Percentiles rank a stretch among this genome's conserved stretches.
phyloP scores from a whole-genome alignment of 2,888 invertebrate species.

The Scrobipalpa atriplicella region DNA sequence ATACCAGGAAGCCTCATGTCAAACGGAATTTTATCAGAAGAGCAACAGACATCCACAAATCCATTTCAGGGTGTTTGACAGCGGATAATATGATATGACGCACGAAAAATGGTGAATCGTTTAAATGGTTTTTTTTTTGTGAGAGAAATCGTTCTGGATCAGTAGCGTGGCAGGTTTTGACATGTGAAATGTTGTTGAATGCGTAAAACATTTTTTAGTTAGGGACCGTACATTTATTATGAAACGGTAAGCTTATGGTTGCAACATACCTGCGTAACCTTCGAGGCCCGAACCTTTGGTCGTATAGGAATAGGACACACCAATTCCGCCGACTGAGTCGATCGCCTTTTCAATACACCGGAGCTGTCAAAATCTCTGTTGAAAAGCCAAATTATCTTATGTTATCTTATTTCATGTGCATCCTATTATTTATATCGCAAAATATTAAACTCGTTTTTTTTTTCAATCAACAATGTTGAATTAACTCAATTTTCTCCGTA shows the following conservation, averaged over 20 bases:
- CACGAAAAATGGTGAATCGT: slow-evolving; percentile 38
- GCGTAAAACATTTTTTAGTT: not conserved
- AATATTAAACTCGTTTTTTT: no score
- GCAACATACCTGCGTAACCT: no score
- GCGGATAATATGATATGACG: slow-evolving; percentile 59
- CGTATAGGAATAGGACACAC: no score
- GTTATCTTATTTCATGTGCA: no score
- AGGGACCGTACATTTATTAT: not conserved
- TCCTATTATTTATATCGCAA: no score
- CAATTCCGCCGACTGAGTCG: no score
- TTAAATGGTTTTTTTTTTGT: slow-evolving; percentile 19
- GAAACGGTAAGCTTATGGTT: not conserved
- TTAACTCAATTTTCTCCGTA: not conserved
- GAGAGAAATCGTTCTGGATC: slow-evolving; percentile 21
- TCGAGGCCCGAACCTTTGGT: no score
- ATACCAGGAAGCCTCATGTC: not conserved
- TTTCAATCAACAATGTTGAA: not conserved
- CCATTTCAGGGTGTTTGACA: slow-evolving; percentile 58
- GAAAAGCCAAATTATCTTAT: no score
- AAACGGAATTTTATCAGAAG: slow-evolving; percentile 29
- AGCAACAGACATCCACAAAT: slow-evolving; percentile 54
- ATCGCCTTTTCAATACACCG: no score
- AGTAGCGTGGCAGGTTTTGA: slow-evolving; percentile 11
- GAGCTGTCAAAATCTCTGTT: no score
- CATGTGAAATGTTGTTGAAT: slow-evolving; percentile 9